Conservation (phyloP, 2,113 vertebrate species). For the Leucopternis melanops region DNA sequence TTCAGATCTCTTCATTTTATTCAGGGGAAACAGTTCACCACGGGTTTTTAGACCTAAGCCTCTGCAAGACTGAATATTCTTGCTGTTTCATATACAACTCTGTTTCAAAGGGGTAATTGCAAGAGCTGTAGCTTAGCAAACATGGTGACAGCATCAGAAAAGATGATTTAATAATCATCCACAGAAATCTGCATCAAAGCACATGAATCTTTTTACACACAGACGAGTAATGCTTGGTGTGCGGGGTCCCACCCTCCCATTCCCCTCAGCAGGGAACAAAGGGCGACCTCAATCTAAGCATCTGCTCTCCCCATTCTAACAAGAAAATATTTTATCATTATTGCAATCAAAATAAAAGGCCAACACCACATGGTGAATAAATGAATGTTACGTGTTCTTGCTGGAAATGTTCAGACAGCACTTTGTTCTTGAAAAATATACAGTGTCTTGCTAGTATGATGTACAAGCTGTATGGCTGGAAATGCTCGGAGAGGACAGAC, state of each 20-base stretch:
- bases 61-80: background rate
- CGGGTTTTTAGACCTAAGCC: background rate
- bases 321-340: background rate
- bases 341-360: background rate
- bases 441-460: background rate
- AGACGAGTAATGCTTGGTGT: background rate
- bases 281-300: rapidly evolving
- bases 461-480: background rate
- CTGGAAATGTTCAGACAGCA: background rate
- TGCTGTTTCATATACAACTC: background rate
- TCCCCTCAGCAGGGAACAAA: background rate
- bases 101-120: background rate
- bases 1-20: background rate
- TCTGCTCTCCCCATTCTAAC: background rate
- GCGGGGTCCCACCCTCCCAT: background rate
- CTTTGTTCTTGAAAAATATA: background rate
- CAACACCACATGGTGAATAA: background rate
- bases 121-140: background rate
- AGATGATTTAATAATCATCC: background rate
- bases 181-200: background rate
- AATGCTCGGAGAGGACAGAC: background rate
- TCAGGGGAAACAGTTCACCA: background rate
- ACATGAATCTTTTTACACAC: background rate
- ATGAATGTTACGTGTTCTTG: background rate
- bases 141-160: background rate